Percentiles rank a stretch among this genome's conserved stretches.
Conservation (phyloP, 2,797 vertebrate species). For the Lateolabrax maculatus region DNA sequence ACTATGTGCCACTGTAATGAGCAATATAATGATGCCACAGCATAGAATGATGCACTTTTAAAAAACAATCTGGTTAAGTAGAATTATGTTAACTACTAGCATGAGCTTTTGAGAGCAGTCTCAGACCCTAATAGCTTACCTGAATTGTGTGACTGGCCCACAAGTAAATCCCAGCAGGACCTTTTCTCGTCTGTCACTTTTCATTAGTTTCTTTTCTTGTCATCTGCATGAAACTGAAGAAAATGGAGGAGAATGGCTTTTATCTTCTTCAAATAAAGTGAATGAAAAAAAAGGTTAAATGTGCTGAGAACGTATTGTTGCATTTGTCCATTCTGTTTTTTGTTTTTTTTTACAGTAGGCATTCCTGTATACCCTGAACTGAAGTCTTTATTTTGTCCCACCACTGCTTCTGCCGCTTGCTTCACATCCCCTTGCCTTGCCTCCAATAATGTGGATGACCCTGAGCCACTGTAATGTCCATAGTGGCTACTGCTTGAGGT, state of each 20-base stretch:
- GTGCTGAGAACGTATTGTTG: neutral
- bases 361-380: conserved; percentile 20
- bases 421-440: conserved; percentile 59
- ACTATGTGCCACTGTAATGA: conserved; percentile 80
- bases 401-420: conserved; percentile 24
- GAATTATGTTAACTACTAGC: conserved; percentile 69
- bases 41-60: conserved; percentile 75
- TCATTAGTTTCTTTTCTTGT: conserved; percentile 10
- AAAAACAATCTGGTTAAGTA: conserved; percentile 71
- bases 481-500: conserved; percentile 69
- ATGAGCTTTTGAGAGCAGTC: conserved; percentile 44
- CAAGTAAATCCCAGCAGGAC: conserved; percentile 23
- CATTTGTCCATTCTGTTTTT: conserved; percentile 13
- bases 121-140: conserved; percentile 23
- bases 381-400: conserved; percentile 10
- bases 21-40: conserved; percentile 73
- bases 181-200: conserved; percentile 14
- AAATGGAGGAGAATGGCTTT: conserved; percentile 9
- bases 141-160: conserved; percentile 14
- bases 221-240: conserved; percentile 12
- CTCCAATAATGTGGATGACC: conserved; percentile 78
- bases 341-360: conserved; percentile 4
- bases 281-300: conserved; percentile 21
- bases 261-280: conserved; percentile 2
- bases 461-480: conserved; percentile 61